A percentile compares a stretch with the other conserved stretches of the same genome.
These are phyloP conservation scores for Electrona antarctica DNA, from an alignment of 2,113 vertebrate species.

Conservation along the genomic window DNA sequence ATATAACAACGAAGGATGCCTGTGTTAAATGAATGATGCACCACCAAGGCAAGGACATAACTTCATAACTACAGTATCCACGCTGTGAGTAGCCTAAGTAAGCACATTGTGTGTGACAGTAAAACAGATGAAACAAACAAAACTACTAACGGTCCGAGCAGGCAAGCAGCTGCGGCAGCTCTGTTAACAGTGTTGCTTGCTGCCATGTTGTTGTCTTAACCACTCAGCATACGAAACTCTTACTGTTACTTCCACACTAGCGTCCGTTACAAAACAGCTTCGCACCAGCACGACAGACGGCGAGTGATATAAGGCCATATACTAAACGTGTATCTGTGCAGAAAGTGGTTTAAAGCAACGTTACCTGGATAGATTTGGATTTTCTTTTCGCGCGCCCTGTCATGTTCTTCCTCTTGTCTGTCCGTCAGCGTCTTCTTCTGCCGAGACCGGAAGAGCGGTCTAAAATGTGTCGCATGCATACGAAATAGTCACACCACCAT, in stretches of 20 bases:
- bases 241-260: background rate
- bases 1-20: too few relatives aligned
- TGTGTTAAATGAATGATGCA: too few relatives aligned
- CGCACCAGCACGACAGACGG: accelerated
- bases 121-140: too few relatives aligned
- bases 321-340: background rate
- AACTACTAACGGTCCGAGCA: too few relatives aligned
- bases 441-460: too few relatives aligned
- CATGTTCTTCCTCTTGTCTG: slow-evolving; percentile 70
- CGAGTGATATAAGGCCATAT: accelerated
- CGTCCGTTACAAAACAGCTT: background rate
- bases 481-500: too few relatives aligned
- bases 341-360: background rate
- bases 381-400: slow-evolving; percentile 81
- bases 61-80: too few relatives aligned
- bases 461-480: too few relatives aligned
- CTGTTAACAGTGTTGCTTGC: slow-evolving; percentile 13
- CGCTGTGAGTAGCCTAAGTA: too few relatives aligned
- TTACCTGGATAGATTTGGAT: slow-evolving; percentile 70
- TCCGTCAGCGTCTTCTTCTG: slow-evolving; percentile 57
- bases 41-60: too few relatives aligned
- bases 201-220: slow-evolving; percentile 65
- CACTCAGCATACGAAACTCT: slow-evolving; percentile 31
- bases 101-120: too few relatives aligned
- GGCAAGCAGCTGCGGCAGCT: too few relatives aligned